Base-by-base conservation (phyloP, 2,797 vertebrate genomes). In the Channallabes apus region DNA sequence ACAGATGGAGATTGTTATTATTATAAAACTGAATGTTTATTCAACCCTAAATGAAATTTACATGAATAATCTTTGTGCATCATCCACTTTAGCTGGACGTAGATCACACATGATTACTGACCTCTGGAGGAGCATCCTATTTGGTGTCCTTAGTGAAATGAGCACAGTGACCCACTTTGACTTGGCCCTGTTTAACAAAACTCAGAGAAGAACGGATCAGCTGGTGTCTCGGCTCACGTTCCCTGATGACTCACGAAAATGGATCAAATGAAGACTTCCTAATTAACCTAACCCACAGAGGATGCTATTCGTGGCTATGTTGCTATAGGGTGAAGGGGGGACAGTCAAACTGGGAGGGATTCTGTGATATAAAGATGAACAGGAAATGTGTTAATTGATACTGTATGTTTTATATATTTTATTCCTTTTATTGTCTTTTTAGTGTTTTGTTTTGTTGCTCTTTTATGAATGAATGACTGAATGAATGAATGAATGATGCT, bases 281-380 rank as follows among this genome's bases (percentile, higher is more conserved):
- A 94, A 95, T 95, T 95, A 94, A 93, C 92, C 84, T 87, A 46
- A 80, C 76, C 93, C 94, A 88, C 88, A 35, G 82, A 92, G 90
- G 91, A 90, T 76, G 89, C 69, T 84, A 88, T 81, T 85, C 65
- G 38, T 81, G 77, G 82, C 59, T 7, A 41, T 32, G 35, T 56
- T 72, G 77, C 54, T 82, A 68, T 56, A 84, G 69, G 61, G 51
- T 46, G n/a, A 22, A 27, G 75, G 68, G 32, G 61, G 56, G 85
- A 4, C 8, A n/a, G 38, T 29, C 24, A n/a, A 8, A 77, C 54
- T 62, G 67, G 76, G 67, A 72, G 18, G 62, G 72, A 35, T 54
- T 85, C 35, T 38, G 24, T 59, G 32, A 38, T 73, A 38, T 75
- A 85, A 62, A 69, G 46, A 56, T 78, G 18, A 58, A 71, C 7